phyloP scores from a whole-genome alignment of 2,888 invertebrate species.

The Diadromus collaris region DNA sequence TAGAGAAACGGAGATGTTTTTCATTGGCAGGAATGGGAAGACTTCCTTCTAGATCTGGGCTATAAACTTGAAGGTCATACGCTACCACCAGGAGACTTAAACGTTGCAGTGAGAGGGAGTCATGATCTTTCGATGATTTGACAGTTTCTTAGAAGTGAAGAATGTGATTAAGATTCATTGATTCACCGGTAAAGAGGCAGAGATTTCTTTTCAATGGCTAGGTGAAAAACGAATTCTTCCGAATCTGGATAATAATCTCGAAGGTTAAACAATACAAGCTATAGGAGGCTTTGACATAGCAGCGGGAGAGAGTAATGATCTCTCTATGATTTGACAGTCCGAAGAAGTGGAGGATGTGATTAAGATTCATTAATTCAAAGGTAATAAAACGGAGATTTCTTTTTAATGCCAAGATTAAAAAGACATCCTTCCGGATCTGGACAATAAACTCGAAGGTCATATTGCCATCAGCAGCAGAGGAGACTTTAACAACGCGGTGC shows the following conservation, averaged over 20 bases:
- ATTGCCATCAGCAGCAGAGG: background rate
- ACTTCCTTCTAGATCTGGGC: background rate
- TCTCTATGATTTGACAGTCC: slow-evolving; percentile 46
- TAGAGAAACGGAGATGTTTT: background rate
- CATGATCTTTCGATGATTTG: slow-evolving; percentile 47
- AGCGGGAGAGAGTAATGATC: slow-evolving; percentile 29
- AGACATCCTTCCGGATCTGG: slow-evolving; percentile 6
- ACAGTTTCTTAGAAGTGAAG: background rate
- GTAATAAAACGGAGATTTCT: too few relatives aligned
- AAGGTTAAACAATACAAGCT: background rate
- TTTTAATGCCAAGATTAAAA: too few relatives aligned
- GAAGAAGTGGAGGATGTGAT: too few relatives aligned
- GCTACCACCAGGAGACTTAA: background rate
- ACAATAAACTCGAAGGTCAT: background rate
- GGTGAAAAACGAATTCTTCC: background rate
- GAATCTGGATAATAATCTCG: background rate
- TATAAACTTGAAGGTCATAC: too few relatives aligned
- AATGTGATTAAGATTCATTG: too few relatives aligned
- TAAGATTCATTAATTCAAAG: too few relatives aligned
- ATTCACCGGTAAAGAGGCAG: too few relatives aligned
- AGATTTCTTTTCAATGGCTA: too few relatives aligned
- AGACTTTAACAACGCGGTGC: background rate
- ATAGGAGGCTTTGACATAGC: background rate
- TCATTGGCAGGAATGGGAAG: background rate
- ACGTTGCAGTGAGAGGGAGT: slow-evolving; percentile 7